Evolutionary conservation across 2,113 vertebrate species (phyloP), one percentile per base, ranked within the genome.

Genomic region (Myrmecobius fasciatus): DNA sequence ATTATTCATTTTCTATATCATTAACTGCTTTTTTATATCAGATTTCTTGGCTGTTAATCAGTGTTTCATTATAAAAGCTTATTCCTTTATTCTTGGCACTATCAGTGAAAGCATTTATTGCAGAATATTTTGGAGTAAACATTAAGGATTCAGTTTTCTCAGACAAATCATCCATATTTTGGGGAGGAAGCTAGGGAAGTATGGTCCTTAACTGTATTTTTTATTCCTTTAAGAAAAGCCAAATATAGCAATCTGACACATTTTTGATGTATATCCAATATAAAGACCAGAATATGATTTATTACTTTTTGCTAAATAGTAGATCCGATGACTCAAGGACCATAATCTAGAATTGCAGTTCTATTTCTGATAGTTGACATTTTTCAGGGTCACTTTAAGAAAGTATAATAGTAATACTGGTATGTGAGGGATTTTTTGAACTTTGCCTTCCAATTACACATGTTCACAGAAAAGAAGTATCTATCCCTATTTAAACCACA

Each of bases 161-260:
- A 95, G 93, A 97, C 49, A 95, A 97, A 98, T 98, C 98, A 98
- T 97, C 97, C 98, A 95, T 97, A 98, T 95, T 98, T 96, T 97
- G 95, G 67, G 97, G 98, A 51, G 98, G 98, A 67, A 31, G 56
- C 28, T 60, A 28, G 28, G 56, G 26, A 60, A 31, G 26, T 98
- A 98, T 98, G 98, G 98, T 97, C 98, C 75, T 96, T 97, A 98
- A 97, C 96, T 98, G 8, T 96, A 98, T 96, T 98, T 97, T 98
- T 97, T 97, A 97, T 60, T 93, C 95, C 93, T 98, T 36, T 97
- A 97, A 98, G 97, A 94, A 96, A 96, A 95, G 97, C 97, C 98
- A 98, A 95, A 98, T 97, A 95, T 93, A 95, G 97, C 96, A 98
- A 98, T 91, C 96, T 96, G 97, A 97, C 93, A 94, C 94, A 60